Conservation (phyloP, 2,113 vertebrate genomes). For the Phrynosoma platyrhinos region DNA sequence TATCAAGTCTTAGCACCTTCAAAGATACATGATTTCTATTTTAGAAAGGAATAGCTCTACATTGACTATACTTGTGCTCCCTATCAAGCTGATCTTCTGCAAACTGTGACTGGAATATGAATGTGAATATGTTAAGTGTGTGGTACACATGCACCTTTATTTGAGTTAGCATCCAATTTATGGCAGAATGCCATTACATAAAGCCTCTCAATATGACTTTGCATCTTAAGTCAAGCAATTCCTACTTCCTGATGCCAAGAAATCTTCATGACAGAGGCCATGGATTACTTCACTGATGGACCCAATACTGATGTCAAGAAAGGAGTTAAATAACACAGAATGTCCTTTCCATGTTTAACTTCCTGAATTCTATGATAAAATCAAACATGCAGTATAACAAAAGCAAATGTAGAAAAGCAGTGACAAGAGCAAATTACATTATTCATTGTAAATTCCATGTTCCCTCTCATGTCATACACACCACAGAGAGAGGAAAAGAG, state of each 20-base stretch:
- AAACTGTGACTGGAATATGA: background rate
- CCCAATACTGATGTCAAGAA: background rate
- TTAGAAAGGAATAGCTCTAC: background rate
- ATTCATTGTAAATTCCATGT: constrained; percentile 13
- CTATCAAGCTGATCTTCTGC: background rate
- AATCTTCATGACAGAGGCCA: accelerated
- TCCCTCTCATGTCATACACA: background rate
- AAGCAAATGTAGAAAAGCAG: background rate
- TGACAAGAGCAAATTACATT: constrained; percentile 42
- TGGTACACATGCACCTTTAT: background rate
- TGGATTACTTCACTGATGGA: background rate
- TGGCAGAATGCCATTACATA: background rate
- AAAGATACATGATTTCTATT: background rate
- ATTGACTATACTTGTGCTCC: background rate
- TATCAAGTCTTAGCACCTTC: background rate
- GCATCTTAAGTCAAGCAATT: background rate
- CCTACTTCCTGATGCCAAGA: background rate
- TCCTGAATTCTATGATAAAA: background rate
- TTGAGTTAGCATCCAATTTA: background rate
- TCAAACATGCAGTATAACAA: background rate
- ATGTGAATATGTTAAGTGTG: background rate
- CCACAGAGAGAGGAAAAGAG: background rate
- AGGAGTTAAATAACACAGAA: background rate
- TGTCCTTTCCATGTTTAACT: background rate
- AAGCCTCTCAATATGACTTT: background rate